Evolutionary conservation across 2,797 vertebrate species (phyloP).

Genomic region (Cetoscarus ocellatus): DNA sequence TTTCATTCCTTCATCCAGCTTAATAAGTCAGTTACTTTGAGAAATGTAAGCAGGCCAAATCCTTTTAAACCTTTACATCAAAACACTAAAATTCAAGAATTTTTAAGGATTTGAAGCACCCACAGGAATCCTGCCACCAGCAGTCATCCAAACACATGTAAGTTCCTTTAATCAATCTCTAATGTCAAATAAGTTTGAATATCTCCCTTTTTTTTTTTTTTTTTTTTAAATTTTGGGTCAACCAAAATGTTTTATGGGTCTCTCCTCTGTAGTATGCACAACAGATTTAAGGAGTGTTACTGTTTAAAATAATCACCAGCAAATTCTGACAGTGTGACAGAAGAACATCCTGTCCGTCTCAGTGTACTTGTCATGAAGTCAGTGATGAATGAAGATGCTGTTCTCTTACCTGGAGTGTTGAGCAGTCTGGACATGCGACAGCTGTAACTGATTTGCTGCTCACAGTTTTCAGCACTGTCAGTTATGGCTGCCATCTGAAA

Average conservation of each 20-base stretch:
- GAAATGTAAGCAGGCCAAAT: too few species aligned
- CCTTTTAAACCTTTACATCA: too few species aligned
- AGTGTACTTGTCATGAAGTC: conserved; percentile 23
- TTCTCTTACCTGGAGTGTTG: conserved; percentile 94
- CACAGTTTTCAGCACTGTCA: conserved; percentile 93
- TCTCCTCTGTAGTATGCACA: not conserved
- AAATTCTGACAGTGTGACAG: not conserved
- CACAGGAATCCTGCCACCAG: too few species aligned
- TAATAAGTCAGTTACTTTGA: too few species aligned
- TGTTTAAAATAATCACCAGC: conserved; percentile 17
- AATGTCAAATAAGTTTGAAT: too few species aligned
- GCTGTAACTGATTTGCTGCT: conserved; percentile 93
- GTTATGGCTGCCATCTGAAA: conserved; percentile 93
- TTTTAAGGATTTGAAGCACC: too few species aligned
- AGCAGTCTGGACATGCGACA: conserved; percentile 95
- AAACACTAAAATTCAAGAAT: too few species aligned
- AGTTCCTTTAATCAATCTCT: too few species aligned
- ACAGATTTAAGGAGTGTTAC: too few species aligned
- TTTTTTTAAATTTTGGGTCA: not conserved
- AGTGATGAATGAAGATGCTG: conserved; percentile 47
- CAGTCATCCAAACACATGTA: too few species aligned
- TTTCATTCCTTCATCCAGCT: too few species aligned
- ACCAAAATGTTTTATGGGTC: not conserved
- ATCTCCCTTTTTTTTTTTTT: too few species aligned
- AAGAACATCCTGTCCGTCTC: conserved; percentile 10